These are phyloP conservation scores for Poecile atricapillus DNA, from an alignment of 2,113 vertebrate species.

Conservation along the genomic window DNA sequence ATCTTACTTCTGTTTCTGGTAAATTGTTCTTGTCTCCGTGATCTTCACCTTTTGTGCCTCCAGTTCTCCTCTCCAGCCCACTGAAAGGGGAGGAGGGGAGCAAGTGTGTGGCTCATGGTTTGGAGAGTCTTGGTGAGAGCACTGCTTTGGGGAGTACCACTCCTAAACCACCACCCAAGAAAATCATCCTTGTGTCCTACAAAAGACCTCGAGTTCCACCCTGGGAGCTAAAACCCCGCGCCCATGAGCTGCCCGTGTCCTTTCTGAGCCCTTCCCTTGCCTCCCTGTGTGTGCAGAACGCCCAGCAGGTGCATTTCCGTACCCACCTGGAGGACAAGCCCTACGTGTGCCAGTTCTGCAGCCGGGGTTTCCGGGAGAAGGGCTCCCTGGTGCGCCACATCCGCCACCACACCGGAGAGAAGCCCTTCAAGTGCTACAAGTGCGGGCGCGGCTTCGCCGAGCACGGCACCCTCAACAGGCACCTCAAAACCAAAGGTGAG, in stretches of 20 bases:
- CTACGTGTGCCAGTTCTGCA: constrained; percentile 87
- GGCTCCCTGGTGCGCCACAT: constrained; percentile 94
- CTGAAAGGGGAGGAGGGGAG: background rate
- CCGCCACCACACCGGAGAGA: constrained; percentile 95
- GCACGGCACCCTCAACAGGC: constrained; percentile 93
- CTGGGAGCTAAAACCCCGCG: background rate
- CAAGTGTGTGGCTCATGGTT: background rate
- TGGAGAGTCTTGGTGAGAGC: background rate
- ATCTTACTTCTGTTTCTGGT: background rate
- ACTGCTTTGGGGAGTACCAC: background rate
- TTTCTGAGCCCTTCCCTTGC: background rate
- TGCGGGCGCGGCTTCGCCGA: constrained; percentile 92
- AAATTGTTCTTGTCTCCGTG: background rate
- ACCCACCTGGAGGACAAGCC: constrained; percentile 92
- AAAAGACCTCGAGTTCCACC: background rate
- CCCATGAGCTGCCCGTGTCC: fast-evolving
- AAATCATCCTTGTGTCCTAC: background rate
- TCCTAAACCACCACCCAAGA: background rate
- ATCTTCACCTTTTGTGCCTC: background rate
- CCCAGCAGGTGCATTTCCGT: constrained; percentile 93
- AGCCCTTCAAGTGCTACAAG: constrained; percentile 92
- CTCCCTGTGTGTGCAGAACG: constrained; percentile 77
- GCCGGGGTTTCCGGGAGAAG: constrained; percentile 92
- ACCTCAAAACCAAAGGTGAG: constrained; percentile 93
- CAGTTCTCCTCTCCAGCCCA: background rate